Evolutionary conservation across 2,888 invertebrate genomes (phyloP), one percentile per base, ranked within the genome.

Genomic region (Epistrophella euchroma): DNA sequence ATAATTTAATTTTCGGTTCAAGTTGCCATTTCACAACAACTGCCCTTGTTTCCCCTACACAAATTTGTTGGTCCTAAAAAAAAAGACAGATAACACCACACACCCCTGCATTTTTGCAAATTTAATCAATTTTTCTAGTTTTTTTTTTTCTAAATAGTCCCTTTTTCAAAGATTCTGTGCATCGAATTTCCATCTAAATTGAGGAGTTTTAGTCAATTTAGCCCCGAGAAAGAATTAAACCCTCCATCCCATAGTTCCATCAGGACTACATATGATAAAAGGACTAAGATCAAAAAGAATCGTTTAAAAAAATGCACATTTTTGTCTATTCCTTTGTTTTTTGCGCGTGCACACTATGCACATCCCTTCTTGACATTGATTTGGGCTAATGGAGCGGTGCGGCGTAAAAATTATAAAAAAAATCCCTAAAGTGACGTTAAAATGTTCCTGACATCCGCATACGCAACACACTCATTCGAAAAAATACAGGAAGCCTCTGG

Each of bases 381-480:
- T 78, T 82, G 58, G 86, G 74, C 86, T 86, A 86, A 86, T 82
- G 64, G 86, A 40, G 64, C 15, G 45, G 0, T 2, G 0, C 13
- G 19, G 13, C 11, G 28, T 28, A 66, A 70, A 64, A 45, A 77
- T 82, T 86, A 77, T n/a, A 73, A 17, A 56, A 19, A 58, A 73
- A 77, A 70, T 68, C 50, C 37, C 50, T 73, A 82, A 74, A 77
- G 77, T 82, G 82, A 74, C 74, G 77, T 60, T 82, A 71, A 60
- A 82, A 71, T 86, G 82, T 64, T 82, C 40, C 32, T 86, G 86
- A 86, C 86, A 82, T 81, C 77, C 62, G 84, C 66, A 80, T 76
- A 85, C 73, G 68, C 62, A 83, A 64, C 37, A 60, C 47, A 72
- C 19, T 35, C 58, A 35, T 52, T 52, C 58, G 35, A 25, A 40